A percentile compares a stretch with the other conserved stretches of the same genome.
Conservation (phyloP, 2,113 vertebrate species). For the Ophthalmolycus amberensis region DNA sequence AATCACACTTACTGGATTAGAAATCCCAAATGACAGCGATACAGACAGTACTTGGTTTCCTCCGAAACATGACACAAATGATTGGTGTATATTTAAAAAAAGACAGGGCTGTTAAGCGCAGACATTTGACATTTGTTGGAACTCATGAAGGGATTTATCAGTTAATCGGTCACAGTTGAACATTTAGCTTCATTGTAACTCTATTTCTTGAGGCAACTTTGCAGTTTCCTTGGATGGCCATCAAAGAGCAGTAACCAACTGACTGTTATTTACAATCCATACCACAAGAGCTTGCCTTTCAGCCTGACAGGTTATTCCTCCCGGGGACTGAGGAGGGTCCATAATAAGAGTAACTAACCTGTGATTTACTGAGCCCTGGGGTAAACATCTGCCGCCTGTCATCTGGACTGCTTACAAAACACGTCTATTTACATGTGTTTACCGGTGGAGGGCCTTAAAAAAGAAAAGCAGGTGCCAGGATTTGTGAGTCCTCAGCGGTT, state of each 20-base stretch:
- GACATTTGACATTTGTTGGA: constrained; percentile 7
- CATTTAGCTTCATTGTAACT: not conserved
- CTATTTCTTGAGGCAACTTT: not conserved
- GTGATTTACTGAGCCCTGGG: constrained; percentile 68
- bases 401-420: constrained; percentile 62
- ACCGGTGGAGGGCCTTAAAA: constrained; percentile 33
- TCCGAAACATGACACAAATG: not conserved
- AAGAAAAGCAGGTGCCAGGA: constrained; percentile 15
- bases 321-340: constrained; percentile 39
- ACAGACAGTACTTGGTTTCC: not conserved
- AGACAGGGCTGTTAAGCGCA: constrained; percentile 4
- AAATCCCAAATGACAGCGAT: not conserved
- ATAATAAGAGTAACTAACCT: constrained; percentile 71
- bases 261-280: constrained; percentile 58
- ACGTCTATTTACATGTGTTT: constrained; percentile 66
- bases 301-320: constrained; percentile 53
- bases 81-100: constrained; percentile 2
- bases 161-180: constrained; percentile 3
- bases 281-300: constrained; percentile 37
- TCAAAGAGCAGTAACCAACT: constrained; percentile 21
- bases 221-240: not conserved
- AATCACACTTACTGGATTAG: not conserved
- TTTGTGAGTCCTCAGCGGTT: constrained; percentile 67
- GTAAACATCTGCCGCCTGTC: constrained; percentile 74
- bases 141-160: not conserved